Conservation (phyloP, 2,113 vertebrate genomes). For the Zosterops japonicus region DNA sequence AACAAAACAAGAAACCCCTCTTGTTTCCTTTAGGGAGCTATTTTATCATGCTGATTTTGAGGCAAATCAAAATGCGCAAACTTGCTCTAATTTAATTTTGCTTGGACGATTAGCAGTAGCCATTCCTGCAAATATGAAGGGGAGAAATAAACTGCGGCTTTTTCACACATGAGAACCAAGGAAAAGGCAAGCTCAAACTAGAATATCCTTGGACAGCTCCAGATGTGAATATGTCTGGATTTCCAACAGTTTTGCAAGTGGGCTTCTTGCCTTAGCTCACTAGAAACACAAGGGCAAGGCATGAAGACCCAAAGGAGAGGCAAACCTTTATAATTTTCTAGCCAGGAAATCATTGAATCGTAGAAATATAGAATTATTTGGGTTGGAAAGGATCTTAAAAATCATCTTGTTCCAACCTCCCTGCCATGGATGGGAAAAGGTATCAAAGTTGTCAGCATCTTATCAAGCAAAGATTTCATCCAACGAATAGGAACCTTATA, state of each 20-base stretch:
- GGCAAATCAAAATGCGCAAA: neutral
- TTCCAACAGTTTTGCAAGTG: neutral
- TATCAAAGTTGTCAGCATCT: neutral
- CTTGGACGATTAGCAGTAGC: neutral
- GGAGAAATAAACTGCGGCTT: neutral
- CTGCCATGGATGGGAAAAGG: accelerated
- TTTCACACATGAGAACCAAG: neutral
- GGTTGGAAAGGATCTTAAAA: neutral
- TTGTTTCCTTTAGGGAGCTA: neutral
- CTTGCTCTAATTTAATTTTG: neutral
- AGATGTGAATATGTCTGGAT: neutral
- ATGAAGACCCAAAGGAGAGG: neutral
- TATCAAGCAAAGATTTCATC: neutral
- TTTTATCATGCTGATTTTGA: neutral
- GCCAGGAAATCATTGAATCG: neutral
- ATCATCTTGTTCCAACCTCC: neutral
- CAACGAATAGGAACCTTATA: neutral
- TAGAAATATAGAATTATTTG: neutral
- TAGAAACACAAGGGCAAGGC: neutral
- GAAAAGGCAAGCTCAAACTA: neutral
- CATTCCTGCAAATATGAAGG: accelerated
- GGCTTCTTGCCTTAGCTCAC: neutral
- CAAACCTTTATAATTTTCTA: neutral
- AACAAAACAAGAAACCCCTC: accelerated
- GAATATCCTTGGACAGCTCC: neutral